A percentile compares a stretch with the other conserved stretches of the same genome.
phyloP scores from a whole-genome alignment of 2,888 invertebrate genomes.

The Imbricaverruca yamaguchii region DNA sequence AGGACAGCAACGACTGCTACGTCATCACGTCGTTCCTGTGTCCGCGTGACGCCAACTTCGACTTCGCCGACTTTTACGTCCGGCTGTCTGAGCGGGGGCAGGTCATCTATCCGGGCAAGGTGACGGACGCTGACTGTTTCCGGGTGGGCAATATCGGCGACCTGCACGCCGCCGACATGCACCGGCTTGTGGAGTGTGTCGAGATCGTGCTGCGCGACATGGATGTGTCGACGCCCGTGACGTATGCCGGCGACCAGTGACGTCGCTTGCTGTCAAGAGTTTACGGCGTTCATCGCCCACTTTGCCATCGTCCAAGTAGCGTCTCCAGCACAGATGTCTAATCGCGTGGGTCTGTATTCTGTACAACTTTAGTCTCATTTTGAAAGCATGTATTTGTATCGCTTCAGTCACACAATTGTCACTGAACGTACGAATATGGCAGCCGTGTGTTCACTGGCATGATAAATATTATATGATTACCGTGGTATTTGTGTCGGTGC shows the following conservation, averaged over 20 bases:
- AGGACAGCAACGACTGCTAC: constrained; percentile 37
- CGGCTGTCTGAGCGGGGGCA: constrained; percentile 42
- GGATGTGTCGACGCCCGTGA: constrained; percentile 38
- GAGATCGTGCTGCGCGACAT: constrained; percentile 42
- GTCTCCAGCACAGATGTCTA: too few species aligned
- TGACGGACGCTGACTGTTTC: constrained; percentile 44
- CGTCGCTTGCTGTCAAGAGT: too few species aligned
- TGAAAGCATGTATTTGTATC: too few species aligned
- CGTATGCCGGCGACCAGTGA: background rate
- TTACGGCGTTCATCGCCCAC: too few species aligned
- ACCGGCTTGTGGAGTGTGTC: constrained; percentile 40
- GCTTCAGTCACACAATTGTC: too few species aligned
- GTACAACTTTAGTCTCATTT: too few species aligned
- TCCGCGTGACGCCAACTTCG: constrained; percentile 42
- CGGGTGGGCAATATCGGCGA: constrained; percentile 47
- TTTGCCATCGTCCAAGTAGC: too few species aligned
- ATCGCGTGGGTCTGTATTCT: too few species aligned
- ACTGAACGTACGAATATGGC: too few species aligned
- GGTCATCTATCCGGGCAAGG: constrained; percentile 47
- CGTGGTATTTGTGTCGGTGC: too few species aligned
- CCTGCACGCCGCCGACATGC: constrained; percentile 42
- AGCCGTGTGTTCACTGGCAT: too few species aligned
- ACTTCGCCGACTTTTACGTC: constrained; percentile 43
- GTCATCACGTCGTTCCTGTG: constrained; percentile 45
- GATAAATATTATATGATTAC: too few species aligned